Base-by-base conservation (phyloP, 2,888 invertebrate genomes). In the Drosophila neutralis region DNA sequence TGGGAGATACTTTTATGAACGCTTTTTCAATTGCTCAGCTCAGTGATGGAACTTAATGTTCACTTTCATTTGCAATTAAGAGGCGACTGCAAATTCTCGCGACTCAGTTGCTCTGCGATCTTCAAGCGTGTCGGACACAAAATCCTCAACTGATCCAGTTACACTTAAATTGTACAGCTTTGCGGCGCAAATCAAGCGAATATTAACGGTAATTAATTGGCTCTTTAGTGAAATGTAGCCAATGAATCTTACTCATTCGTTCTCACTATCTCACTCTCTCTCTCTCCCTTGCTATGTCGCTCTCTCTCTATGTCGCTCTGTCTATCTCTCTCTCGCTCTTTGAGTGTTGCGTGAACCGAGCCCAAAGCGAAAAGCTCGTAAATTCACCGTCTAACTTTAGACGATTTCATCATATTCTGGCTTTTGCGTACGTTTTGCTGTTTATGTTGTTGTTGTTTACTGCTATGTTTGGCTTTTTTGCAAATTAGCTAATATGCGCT, bases 401-500 rank as follows among this genome's bases (percentile, higher is more conserved):
- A 72, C 73, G 79, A 85, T 85, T 87, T 89, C 89, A 87, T 85
- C 87, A 89, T 83, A 62, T 71, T 73, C 69, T 73, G 65, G 68
- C 67, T 68, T 88, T 86, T 78, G 87, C 73, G 81, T 87, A 83
- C 78, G 48, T 72, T 63, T 66, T 59, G 70, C 40, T 70, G 60
- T 49, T 2, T 24, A 24, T 58, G 51, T 35, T 63, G 53, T 49
- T 52, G 49, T 40, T 69, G 59, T 53, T 63, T 64, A 29, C 42
- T 65, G 60, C 48, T 49, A 24, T 49, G 48, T 42, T 54, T 35
- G 56, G 70, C 40, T 59, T 59, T 62, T 80, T 78, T 68, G 75
- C 80, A 84, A 85, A 86, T 85, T 82, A 86, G 87, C 85, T 84
- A 89, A 89, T 84, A 83, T 87, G 74, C 70, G 81, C 77, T 89